Conservation (phyloP, 2,113 vertebrate species). For the Tyrannus savana region DNA sequence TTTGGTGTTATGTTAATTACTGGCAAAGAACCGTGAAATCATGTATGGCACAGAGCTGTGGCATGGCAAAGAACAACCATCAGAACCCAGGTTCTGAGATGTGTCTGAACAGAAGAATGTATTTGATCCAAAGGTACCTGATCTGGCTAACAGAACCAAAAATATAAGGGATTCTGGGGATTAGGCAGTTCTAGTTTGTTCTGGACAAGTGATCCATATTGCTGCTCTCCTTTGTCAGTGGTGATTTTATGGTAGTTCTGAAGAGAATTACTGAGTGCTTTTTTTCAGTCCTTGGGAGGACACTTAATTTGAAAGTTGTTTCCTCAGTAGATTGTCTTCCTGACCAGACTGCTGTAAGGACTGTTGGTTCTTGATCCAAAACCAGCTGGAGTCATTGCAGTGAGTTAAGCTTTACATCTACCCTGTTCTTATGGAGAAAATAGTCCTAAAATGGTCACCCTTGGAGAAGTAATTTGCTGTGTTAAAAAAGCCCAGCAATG, state of each 20-base stretch:
- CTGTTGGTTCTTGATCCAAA: neutral
- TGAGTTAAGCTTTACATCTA: neutral
- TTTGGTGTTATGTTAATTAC: constrained; percentile 58
- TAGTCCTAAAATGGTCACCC: constrained; percentile 4
- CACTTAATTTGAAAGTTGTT: neutral
- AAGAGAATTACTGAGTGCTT: neutral
- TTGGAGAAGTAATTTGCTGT: neutral
- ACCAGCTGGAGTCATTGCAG: neutral
- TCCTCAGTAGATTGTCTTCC: neutral
- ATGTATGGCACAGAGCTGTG: neutral
- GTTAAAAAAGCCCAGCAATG: neutral
- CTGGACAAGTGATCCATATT: neutral
- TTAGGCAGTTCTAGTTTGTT: neutral
- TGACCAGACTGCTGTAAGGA: neutral
- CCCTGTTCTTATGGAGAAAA: neutral
- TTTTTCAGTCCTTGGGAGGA: neutral
- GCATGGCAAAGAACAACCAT: neutral
- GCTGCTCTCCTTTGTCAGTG: neutral
- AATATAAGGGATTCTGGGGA: neutral
- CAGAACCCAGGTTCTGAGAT: constrained; percentile 19
- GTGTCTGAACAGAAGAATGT: neutral
- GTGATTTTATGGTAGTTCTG: neutral
- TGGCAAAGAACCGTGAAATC: constrained; percentile 60
- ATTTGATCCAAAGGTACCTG: neutral
- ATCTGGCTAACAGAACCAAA: neutral